Evolutionary conservation across 2,113 vertebrate species (phyloP), one percentile per base, ranked within the genome.

Genomic region (Serilophus lunatus): DNA sequence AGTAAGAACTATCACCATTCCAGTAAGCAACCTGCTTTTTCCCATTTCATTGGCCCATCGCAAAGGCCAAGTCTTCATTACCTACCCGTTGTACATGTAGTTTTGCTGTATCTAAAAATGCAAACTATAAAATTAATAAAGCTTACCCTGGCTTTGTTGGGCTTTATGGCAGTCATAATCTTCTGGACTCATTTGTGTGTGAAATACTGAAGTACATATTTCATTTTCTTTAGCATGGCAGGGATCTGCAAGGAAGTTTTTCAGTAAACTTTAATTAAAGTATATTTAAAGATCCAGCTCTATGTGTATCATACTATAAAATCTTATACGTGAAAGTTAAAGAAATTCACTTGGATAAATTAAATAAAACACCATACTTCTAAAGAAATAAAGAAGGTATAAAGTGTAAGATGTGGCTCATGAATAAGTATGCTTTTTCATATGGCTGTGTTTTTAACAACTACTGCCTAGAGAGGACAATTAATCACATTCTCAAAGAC

Each of bases 121-220:
- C 3, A 57, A 90, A 76, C 25, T 68, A 38, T 16, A 72, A 7
- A 36, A 47, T 59, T 79, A 68, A 57, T 76, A 75, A 75, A 88
- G 15, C 68, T 96, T 96, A 98, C 98, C 96, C n/a, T 79, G 83
- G 36, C 33, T 94, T 81, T 18, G 36, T 64, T 78, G 80, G 45
- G n/a, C 6, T 69, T 90, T 84, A 42, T 14, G 28, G 50, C 3
- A 42, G 59, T 97, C 97, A 69, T 95, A 97, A 59, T 97, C 97
- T 94, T 97, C 95, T 64, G 98, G 96, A 94, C 95, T 97, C 81
- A 98, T 78, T 56, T 99, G 96, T 75, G 98, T 98, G 54, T 97
- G 97, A 98, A 99, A 99, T 65, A 99, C 54, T 7, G 98, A 94
- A 74, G 94, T 60, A 97, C 87, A 75, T 18, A 36, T 51, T 18